A percentile compares a stretch with the other conserved stretches of the same genome.
These are phyloP conservation scores for Enteromius afrohamiltoni DNA, from an alignment of 2,797 vertebrate genomes.

Conservation along the genomic window DNA sequence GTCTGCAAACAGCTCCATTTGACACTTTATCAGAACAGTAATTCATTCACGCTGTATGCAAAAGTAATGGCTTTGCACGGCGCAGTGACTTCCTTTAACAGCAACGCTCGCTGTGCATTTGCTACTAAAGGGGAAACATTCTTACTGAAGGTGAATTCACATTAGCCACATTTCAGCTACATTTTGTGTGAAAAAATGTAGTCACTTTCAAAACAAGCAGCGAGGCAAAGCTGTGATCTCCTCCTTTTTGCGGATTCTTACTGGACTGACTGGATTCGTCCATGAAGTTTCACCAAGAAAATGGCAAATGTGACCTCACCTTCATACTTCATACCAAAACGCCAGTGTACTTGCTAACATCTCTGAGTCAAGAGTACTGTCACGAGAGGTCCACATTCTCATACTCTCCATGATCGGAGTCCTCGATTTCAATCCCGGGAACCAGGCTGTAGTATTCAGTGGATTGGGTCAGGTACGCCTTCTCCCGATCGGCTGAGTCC, in stretches of 20 bases:
- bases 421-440: constrained; percentile 86
- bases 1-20: constrained; percentile 14
- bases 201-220: not conserved
- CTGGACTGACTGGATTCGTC: not conserved
- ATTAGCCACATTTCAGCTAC: not conserved
- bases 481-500: constrained; percentile 87
- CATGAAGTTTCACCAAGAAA: not conserved
- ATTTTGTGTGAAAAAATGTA: not conserved
- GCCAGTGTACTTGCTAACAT: constrained; percentile 14
- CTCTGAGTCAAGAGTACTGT: constrained; percentile 48
- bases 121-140: not conserved
- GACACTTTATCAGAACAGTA: constrained; percentile 35
- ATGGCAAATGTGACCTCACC: not conserved
- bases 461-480: constrained; percentile 86
- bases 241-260: not conserved
- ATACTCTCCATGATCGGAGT: constrained; percentile 88
- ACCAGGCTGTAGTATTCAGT: constrained; percentile 90
- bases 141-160: not conserved
- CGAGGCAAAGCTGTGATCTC: not conserved
- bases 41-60: constrained; percentile 28
- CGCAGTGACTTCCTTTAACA: constrained; percentile 6
- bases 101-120: not conserved
- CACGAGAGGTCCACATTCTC: constrained; percentile 83
- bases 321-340: not conserved
- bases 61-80: not conserved